Evolutionary conservation across 2,113 vertebrate species (phyloP), one percentile per base, ranked within the genome.

Genomic region (Eretmodus cyanostictus): DNA sequence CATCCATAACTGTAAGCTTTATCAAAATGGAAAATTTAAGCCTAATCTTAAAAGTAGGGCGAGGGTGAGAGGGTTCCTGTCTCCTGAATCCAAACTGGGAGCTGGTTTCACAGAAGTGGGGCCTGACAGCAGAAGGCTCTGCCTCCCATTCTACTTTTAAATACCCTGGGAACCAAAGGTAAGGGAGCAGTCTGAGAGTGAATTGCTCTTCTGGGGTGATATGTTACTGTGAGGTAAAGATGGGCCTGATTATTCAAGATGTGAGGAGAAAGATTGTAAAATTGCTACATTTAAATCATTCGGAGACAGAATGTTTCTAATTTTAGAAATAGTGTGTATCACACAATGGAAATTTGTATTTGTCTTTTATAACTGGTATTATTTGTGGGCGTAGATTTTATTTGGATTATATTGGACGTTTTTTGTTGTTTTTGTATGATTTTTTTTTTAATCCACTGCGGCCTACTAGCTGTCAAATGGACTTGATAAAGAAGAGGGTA

Each of bases 81-180:
- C 59, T 63, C 29, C 59, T 19, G 59, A 34, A 63, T 63, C 59
- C 4, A 12, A 63, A 63, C 17, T 63, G 59, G 31, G 17, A 63
- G 9, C 31, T 63, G 17, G 31, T 36, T 63, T n/a, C 59, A 63
- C 9, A 36, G 59, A 63, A 63, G 59, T n/a, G 59, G 6, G 31
- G 31, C 59, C 0, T 36, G 17, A 63, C 1, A 36, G 0, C 29
- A 63, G 0, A 55, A 63, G 31, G 59, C 31, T 36, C 59, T 63
- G 59, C 59, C 31, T 7, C 17, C 59, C 31, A 63, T 63, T 63
- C 59, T 63, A 63, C 31, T 63, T 63, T 63, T 36, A 63, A 63
- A 63, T 63, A 63, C 16, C 0, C 59, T 36, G 1, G 2, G 6
- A 63, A 63, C 31, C 59, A 63, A 34, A 63, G 2, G 5, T 34